Evolutionary conservation across 2,113 vertebrate genomes (phyloP).

Genomic region (Mystacornis crossleyi): DNA sequence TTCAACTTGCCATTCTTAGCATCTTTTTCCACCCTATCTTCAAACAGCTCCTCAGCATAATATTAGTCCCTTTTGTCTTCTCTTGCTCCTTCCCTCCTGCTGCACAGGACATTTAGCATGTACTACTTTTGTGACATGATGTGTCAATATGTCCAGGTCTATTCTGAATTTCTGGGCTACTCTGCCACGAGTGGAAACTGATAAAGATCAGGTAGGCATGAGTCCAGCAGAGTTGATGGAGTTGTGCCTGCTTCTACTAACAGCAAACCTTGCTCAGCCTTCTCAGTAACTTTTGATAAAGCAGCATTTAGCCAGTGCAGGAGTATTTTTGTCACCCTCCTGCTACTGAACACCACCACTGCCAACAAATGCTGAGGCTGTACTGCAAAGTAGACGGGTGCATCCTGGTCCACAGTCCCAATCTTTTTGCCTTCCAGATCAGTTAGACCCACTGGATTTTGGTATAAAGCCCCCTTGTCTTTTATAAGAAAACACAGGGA

Average conservation of each 20-base stretch:
- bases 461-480: not conserved
- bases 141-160: not conserved
- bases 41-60: not conserved
- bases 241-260: not conserved
- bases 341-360: not conserved
- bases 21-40: not conserved
- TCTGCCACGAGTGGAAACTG: not conserved
- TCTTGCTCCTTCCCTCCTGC: not conserved
- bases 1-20: not conserved
- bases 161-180: not conserved
- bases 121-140: not conserved
- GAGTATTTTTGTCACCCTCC: not conserved
- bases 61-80: not conserved
- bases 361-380: not conserved
- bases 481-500: not conserved
- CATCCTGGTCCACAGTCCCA: not conserved
- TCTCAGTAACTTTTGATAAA: not conserved
- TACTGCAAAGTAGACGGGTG: fast-evolving
- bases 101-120: not conserved
- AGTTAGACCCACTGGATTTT: not conserved
- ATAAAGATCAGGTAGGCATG: not conserved
- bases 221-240: not conserved
- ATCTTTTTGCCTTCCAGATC: not conserved
- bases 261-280: not conserved
- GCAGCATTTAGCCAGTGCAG: not conserved